Percentiles rank a stretch among this genome's conserved stretches.
phyloP scores from a whole-genome alignment of 2,113 vertebrate genomes.

The Cynopterus brachyotis region DNA sequence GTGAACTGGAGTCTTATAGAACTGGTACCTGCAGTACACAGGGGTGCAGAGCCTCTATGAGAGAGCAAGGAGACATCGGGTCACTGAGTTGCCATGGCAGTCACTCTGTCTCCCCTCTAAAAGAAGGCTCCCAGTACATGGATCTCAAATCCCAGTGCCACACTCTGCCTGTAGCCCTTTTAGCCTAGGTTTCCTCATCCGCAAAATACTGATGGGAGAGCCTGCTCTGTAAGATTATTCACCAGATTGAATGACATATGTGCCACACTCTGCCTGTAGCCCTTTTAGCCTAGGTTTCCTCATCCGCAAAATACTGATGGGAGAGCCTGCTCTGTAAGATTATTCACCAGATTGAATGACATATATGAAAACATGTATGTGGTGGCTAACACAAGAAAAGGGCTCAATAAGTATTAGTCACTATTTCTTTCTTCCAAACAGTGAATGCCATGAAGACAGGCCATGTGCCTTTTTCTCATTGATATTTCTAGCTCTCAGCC shows the following conservation, averaged over 20 bases:
- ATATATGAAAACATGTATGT: not conserved
- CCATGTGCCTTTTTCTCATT: not conserved
- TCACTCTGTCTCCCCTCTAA: not conserved
- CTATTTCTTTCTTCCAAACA: not conserved
- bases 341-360: not conserved
- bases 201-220: rapidly evolving
- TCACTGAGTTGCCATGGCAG: not conserved
- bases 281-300: not conserved
- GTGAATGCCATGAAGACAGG: not conserved
- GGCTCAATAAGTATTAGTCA: not conserved
- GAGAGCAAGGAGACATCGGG: not conserved
- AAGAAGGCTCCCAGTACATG: not conserved
- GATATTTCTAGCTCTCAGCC: not conserved
- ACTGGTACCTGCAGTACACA: conserved; percentile 90
- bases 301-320: rapidly evolving
- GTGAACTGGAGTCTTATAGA: conserved; percentile 81
- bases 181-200: not conserved
- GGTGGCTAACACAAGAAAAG: not conserved
- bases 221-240: not conserved
- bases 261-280: too few relatives aligned
- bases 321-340: not conserved
- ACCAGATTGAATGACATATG: not conserved
- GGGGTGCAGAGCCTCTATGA: conserved; percentile 84
- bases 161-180: too few relatives aligned
- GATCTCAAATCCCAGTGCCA: not conserved